Evolutionary conservation across 1,140 invertebrate species (phyloP).

Genomic region (Bombus breviceps): DNA sequence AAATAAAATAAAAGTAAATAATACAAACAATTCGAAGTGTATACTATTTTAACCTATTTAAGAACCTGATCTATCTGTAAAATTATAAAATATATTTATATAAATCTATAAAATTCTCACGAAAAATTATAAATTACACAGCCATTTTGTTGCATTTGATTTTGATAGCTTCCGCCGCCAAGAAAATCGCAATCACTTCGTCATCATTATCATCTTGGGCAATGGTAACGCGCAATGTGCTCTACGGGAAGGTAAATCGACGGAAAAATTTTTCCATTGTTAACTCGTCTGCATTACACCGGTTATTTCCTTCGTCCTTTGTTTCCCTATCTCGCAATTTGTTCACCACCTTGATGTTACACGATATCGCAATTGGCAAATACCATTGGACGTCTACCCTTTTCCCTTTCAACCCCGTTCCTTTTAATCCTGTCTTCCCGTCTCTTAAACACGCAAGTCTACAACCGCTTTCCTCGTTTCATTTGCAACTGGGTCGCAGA

Average conservation of each 20-base stretch:
- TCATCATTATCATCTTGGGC: too few relatives aligned
- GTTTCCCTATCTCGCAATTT: constrained; percentile 1
- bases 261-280: not conserved
- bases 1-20: too few relatives aligned
- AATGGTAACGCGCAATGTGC: not conserved
- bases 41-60: too few relatives aligned
- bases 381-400: not conserved
- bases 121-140: too few relatives aligned
- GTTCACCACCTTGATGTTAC: not conserved
- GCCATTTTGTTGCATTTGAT: too few relatives aligned
- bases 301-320: not conserved
- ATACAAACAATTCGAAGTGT: too few relatives aligned
- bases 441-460: not conserved
- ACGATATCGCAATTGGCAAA: constrained; percentile 12
- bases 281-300: not conserved
- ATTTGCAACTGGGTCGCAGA: constrained; percentile 20
- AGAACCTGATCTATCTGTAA: too few relatives aligned
- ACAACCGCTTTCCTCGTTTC: not conserved
- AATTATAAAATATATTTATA: too few relatives aligned
- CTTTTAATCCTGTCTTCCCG: constrained; percentile 4
- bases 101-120: too few relatives aligned
- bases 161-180: too few relatives aligned
- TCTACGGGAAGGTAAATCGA: not conserved
- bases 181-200: not conserved
- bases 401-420: constrained; percentile 4